Evolutionary conservation across 2,797 vertebrate genomes (phyloP).

Genomic region (Periparus ater): DNA sequence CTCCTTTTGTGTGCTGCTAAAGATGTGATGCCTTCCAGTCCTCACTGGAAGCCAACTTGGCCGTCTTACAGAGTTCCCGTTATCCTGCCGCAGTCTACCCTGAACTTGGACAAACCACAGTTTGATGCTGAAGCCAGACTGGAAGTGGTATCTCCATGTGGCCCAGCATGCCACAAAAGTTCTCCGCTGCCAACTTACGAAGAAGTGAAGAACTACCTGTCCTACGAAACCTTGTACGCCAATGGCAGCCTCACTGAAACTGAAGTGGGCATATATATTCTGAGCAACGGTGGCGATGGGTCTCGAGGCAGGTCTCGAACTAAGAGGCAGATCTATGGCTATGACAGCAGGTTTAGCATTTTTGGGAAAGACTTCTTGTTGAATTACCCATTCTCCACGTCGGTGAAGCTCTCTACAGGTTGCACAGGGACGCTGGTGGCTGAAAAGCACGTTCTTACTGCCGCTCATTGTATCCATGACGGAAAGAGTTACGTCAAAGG

Average conservation of each 20-base stretch:
- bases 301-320: slow-evolving; percentile 75
- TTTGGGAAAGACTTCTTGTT: slow-evolving; percentile 90
- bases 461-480: slow-evolving; percentile 95
- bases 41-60: slow-evolving; percentile 85
- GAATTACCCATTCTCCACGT: slow-evolving; percentile 94
- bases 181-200: slow-evolving; percentile 84
- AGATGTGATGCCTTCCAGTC: slow-evolving; percentile 50
- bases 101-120: slow-evolving; percentile 79
- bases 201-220: slow-evolving; percentile 86
- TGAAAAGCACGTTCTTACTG: slow-evolving; percentile 93
- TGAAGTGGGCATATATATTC: slow-evolving; percentile 87
- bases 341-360: slow-evolving; percentile 93
- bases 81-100: slow-evolving; percentile 86
- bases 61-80: slow-evolving; percentile 88
- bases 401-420: slow-evolving; percentile 95
- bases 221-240: slow-evolving; percentile 91
- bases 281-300: slow-evolving; percentile 36
- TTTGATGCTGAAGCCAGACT: slow-evolving; percentile 85
- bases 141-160: slow-evolving; percentile 87
- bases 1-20: slow-evolving; percentile 75
- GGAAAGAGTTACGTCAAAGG: slow-evolving; percentile 97
- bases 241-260: slow-evolving; percentile 90
- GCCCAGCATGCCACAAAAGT: slow-evolving; percentile 89
- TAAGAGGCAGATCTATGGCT: slow-evolving; percentile 95
- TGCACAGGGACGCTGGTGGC: slow-evolving; percentile 94